Base-by-base conservation (phyloP, 2,888 invertebrate genomes). In the Heliconius cydno region DNA sequence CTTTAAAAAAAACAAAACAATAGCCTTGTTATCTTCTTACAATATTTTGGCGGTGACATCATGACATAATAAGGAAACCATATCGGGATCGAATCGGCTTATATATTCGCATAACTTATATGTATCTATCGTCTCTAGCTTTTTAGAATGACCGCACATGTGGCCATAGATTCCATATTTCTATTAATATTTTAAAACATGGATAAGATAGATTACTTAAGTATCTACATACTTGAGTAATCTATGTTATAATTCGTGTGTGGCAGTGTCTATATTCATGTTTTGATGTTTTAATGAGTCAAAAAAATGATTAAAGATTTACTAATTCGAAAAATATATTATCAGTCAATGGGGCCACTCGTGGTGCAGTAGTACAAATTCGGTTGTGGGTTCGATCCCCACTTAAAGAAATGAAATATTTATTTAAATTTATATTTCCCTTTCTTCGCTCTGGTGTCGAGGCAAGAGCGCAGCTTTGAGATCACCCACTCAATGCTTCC, bases 31-130 rank as follows among this genome's bases (percentile, higher is more conserved):
- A 34, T 38, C 25, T 41, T 63, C 66, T 74, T 70, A 41, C 12
- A 73, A 76, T 79, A 75, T 77, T 82, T 79, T 63, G 77, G 68
- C 77, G 72, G 70, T 82, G 80, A 82, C 77, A 77, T 82, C 82
- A 82, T 78, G 75, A 63, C 38, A 63, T 38, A 74, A 79, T 74
- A 70, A 70, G 70, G 65, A 79, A 70, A 30, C 79, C 81, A 81
- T 81, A 78, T 46, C 77, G 57, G 66, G 71, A 73, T 68, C 77
- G 71, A 77, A 74, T 28, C 60, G 68, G 60, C 77, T 73, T 70
- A 65, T 79, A 41, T 57, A 52, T 72, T 70, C 46, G 75, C 75
- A 74, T 79, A 79, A 57, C 63, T 25, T 28, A 76, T 25, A 76
- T 34, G 76, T 67, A 63, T 73, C 46, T 67, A 80, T 30, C 30